A percentile compares a stretch with the other conserved stretches of the same genome.
These are phyloP conservation scores for Manis crassicaudata DNA, from an alignment of 2,797 vertebrate species.

Conservation along the genomic window DNA sequence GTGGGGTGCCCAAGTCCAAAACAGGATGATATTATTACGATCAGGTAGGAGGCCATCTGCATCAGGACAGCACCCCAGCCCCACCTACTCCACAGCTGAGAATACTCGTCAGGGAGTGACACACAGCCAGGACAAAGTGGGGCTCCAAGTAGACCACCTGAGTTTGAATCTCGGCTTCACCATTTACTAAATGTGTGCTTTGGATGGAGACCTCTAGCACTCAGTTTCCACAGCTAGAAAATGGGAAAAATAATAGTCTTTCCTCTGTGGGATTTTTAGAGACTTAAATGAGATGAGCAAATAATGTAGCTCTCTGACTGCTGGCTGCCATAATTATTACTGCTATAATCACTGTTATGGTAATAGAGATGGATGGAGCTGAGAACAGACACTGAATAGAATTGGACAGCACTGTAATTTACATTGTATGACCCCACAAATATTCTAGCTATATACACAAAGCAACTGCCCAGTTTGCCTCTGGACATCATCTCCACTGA, in stretches of 20 bases:
- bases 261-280: neutral
- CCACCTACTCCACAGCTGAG: neutral
- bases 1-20: neutral
- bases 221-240: neutral
- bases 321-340: neutral
- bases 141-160: fast-evolving
- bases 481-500: neutral
- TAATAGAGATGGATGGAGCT: neutral
- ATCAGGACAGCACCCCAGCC: fast-evolving
- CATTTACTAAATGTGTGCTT: neutral
- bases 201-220: neutral
- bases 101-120: fast-evolving
- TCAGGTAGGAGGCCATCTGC: neutral
- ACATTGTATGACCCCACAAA: neutral
- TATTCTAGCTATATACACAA: neutral
- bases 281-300: neutral
- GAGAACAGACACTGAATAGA: neutral
- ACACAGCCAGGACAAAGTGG: neutral
- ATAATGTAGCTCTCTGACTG: neutral
- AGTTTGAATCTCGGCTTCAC: neutral
- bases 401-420: neutral
- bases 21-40: neutral
- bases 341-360: fast-evolving
- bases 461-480: neutral
- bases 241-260: neutral